Base-by-base conservation (phyloP, 2,888 invertebrate genomes). In the Amphimallon solstitiale region DNA sequence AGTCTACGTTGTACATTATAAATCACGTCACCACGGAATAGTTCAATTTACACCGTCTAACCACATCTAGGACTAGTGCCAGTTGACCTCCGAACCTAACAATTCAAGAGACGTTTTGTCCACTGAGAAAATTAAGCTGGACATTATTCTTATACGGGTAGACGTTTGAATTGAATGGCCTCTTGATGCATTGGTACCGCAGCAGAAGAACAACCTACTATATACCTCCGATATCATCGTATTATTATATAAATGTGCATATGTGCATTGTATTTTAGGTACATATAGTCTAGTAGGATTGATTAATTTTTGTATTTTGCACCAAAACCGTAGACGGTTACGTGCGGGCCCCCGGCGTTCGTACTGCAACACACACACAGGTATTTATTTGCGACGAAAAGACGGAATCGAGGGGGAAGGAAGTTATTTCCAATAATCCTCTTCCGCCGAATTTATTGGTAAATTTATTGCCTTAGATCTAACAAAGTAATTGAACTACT, bases 111-210 rank as follows among this genome's bases (percentile, higher is more conserved):
- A 68, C 72, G 77, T 78, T 79, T 79, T 80, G 79, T 79, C 76
- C 77, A 72, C 68, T 70, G 43, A 73, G 77, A 79, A 79, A 78
- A 80, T 80, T 80, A 80, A 81, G 77, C 77, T 76, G 79, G 70
- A 73, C 77, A 78, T 80, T 78, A 78, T 76, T 79, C 79, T 79
- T 77, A 74, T 69, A 65, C 61, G 23, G 37, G 63, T 64, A 49
- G 68, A 62, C 66, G 64, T 62, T 62, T 49, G 59, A 69, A 67
- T 65, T 67, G 69, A 49, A 65, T 65, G 37, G 63, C n/a, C 61
- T 65, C 65, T 64, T 67, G 66, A 70, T 68, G 45, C 68, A 71
- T n/a, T 60, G 65, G 45, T 60, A 38, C 54, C 12, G 62, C 64
- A 48, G 54, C 37, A 46, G 12, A 12, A 59, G n/a, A 64, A 17